Evolutionary conservation across 2,797 vertebrate species (phyloP), one percentile per base, ranked within the genome.

Genomic region (Cuculus canorus): DNA sequence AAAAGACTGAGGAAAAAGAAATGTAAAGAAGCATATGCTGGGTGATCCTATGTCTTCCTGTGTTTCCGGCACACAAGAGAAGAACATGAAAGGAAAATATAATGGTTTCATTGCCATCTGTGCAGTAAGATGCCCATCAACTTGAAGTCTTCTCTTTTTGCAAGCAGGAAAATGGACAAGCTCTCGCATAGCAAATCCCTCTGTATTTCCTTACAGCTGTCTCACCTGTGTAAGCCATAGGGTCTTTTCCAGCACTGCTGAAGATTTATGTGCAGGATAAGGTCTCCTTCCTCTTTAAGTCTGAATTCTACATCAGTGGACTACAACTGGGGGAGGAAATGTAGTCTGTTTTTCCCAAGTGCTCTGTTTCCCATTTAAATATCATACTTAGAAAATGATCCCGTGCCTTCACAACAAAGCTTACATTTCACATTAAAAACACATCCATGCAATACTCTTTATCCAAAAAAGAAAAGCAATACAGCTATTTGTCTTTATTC

Each of bases 211-310:
- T 81, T 82, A 71, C 79, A 92, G 76, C 86, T 92, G 43, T 69
- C 91, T 87, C 75, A 93, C 68, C 90, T 94, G 10, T 81, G 43
- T 86, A 69, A 94, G 50, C 56, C 61, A 77, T 22, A 69, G 65
- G 83, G 37, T 35, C 50, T 88, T 91, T 92, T 82, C 82, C 61
- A 90, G 79, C 54, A 61, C 35, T 6, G 28, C 76, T 78, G 61
- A 79, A 92, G 92, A 92, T 94, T 94, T 94, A 84, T 91, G 60
- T 64, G 66, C 56, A 56, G 77, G 59, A 92, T 72, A 89, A 91
- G 88, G 52, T 88, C 77, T 92, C 73, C 50, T 86, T 82, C 81
- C 73, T 60, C 13, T 56, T 82, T 56, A 70, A 57, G 43, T 79
- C 80, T 80, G 83, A 92, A 73, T 86, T 93, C 77, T 88, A 23